phyloP scores from a whole-genome alignment of 2,888 invertebrate species.

The Agonopterix alstromeriana region DNA sequence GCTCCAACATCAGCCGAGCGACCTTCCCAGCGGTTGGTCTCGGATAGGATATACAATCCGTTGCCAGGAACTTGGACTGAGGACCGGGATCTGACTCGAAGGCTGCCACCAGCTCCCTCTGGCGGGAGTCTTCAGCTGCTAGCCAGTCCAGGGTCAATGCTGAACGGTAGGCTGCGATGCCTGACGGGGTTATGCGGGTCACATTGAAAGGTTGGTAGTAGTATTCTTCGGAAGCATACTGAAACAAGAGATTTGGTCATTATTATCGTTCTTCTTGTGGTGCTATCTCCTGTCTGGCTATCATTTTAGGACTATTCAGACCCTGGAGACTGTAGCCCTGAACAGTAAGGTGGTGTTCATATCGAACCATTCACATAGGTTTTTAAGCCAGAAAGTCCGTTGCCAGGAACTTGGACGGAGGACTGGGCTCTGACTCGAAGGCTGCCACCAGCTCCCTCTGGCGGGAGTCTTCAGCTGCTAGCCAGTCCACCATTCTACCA shows the following conservation, averaged over 20 bases:
- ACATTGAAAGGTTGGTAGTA: background rate
- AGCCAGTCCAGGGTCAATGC: conserved; percentile 57
- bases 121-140: conserved; percentile 48
- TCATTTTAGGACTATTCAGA: too few relatives aligned
- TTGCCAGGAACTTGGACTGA: conserved; percentile 27
- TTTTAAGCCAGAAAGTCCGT: too few relatives aligned
- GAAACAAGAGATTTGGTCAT: background rate
- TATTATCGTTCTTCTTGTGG: too few relatives aligned
- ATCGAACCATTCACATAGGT: too few relatives aligned
- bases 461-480: conserved; percentile 48
- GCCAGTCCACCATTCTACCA: too few relatives aligned
- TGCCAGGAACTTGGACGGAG: conserved; percentile 12
- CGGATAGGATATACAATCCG: conserved; percentile 46
- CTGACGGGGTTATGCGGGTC: conserved; percentile 35
- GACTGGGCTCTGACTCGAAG: conserved; percentile 41
- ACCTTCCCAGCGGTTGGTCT: conserved; percentile 52
- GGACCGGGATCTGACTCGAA: conserved; percentile 41
- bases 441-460: conserved; percentile 49
- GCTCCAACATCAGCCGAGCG: conserved; percentile 51
- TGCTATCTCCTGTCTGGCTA: too few relatives aligned
- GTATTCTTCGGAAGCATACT: background rate
- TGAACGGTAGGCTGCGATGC: conserved; percentile 50
- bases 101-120: conserved; percentile 45
- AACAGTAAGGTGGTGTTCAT: too few relatives aligned
- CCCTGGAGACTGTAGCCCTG: too few relatives aligned